phyloP scores from a whole-genome alignment of 35 echinoderm and acorn worm genomes.

The Patiria miniata region DNA sequence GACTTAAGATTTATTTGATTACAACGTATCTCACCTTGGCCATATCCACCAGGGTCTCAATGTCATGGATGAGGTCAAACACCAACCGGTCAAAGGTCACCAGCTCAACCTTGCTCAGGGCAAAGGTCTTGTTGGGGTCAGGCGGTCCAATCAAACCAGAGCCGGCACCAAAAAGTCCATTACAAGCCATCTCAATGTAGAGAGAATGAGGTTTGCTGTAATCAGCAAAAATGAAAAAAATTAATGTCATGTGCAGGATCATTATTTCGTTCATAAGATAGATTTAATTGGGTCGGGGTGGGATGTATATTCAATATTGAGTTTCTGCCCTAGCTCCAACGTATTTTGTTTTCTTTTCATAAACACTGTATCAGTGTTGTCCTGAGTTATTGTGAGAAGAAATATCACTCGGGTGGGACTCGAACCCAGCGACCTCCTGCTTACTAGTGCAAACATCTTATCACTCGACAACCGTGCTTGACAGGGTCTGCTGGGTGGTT shows the following conservation, averaged over 20 bases:
- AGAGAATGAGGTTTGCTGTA: slow-evolving; percentile 1
- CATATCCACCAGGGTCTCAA: slow-evolving; percentile 80
- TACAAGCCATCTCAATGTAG: slow-evolving; percentile 93
- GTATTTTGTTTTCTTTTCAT: too few species aligned
- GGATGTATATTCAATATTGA: neutral
- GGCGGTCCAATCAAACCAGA: slow-evolving; percentile 74
- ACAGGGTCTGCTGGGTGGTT: too few species aligned
- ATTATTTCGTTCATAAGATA: too few species aligned
- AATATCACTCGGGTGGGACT: too few species aligned
- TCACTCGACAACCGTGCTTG: too few species aligned
- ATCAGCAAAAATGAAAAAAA: slow-evolving; percentile 1
- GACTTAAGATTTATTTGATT: too few species aligned
- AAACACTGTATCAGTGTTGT: too few species aligned
- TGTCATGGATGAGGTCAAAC: slow-evolving; percentile 70
- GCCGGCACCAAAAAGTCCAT: slow-evolving; percentile 78
- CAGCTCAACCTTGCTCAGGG: slow-evolving; percentile 63
- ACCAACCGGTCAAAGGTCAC: slow-evolving; percentile 63
- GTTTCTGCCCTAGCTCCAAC: too few species aligned
- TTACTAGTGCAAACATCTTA: too few species aligned
- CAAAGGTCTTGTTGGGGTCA: slow-evolving; percentile 44
- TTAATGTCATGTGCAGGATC: neutral
- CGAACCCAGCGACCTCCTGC: too few species aligned
- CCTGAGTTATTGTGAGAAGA: too few species aligned
- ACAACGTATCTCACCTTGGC: slow-evolving; percentile 61
- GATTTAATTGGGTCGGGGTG: neutral